Percentiles rank a stretch among this genome's conserved stretches.
Conservation (phyloP, 2,797 vertebrate species). For the Thamnophis elegans region DNA sequence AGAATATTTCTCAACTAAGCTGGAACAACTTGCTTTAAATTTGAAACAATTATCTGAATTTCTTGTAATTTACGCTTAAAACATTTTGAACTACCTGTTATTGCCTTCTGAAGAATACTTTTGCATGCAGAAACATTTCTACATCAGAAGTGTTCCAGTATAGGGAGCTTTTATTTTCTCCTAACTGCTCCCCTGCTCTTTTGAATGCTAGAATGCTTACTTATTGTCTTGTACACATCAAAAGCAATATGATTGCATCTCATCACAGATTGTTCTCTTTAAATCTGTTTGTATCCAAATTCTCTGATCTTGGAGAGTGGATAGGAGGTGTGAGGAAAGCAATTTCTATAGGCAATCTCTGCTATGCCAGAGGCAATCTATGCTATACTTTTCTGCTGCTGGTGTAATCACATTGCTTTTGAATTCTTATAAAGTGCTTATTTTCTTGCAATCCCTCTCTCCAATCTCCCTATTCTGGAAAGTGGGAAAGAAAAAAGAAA, state of each 20-base stretch:
- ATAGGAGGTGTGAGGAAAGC: neutral
- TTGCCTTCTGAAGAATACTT: no score
- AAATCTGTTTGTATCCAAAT: neutral
- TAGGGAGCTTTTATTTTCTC: no score
- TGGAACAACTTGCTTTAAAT: no score
- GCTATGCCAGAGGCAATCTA: neutral
- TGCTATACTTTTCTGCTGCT: neutral
- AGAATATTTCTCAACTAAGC: no score
- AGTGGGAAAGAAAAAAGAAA: neutral
- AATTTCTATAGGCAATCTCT: neutral
- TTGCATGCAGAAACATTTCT: no score
- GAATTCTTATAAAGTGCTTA: neutral
- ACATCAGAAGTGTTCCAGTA: no score
- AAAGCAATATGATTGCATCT: neutral
- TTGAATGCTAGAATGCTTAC: no score
- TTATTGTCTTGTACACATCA: no score
- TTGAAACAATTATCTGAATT: no score
- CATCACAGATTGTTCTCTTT: neutral
- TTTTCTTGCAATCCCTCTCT: neutral
- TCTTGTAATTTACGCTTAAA: no score
- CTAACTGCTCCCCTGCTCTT: no score
- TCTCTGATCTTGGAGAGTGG: neutral
- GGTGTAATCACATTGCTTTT: neutral
- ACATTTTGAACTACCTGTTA: no score
- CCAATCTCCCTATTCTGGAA: neutral